Evolutionary conservation across 2,888 invertebrate genomes (phyloP).

Genomic region (Coelopa pilipes): DNA sequence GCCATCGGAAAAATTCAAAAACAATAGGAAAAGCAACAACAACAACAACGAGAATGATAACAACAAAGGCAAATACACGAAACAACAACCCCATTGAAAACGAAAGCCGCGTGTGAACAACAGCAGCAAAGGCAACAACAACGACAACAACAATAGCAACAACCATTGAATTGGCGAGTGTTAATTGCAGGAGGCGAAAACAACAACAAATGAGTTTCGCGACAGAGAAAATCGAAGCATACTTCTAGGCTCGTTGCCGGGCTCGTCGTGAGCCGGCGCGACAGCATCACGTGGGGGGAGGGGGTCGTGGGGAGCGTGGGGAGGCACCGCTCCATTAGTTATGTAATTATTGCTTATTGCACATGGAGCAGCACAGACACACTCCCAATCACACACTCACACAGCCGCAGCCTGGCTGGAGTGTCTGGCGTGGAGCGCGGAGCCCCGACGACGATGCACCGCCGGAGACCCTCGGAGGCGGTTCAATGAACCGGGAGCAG

Average conservation of each 20-base stretch:
- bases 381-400: not conserved
- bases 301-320: not conserved
- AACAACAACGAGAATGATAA: not conserved
- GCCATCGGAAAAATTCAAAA: no score
- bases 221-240: not conserved
- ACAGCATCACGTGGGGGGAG: not conserved
- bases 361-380: not conserved
- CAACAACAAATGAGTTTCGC: not conserved
- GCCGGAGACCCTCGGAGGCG: constrained; percentile 18
- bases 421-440: not conserved
- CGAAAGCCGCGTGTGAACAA: constrained; percentile 9
- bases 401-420: not conserved
- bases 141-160: not conserved
- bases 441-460: not conserved
- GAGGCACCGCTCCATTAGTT: not conserved
- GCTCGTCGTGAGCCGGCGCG: not conserved
- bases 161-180: not conserved
- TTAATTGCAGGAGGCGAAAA: not conserved
- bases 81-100: constrained; percentile 23
- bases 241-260: not conserved
- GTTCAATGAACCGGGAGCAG: constrained; percentile 32
- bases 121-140: not conserved
- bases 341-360: not conserved
- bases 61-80: not conserved
- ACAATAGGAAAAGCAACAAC: no score